Conservation (phyloP, 2,113 vertebrate genomes). For the Aplodontia rufa region DNA sequence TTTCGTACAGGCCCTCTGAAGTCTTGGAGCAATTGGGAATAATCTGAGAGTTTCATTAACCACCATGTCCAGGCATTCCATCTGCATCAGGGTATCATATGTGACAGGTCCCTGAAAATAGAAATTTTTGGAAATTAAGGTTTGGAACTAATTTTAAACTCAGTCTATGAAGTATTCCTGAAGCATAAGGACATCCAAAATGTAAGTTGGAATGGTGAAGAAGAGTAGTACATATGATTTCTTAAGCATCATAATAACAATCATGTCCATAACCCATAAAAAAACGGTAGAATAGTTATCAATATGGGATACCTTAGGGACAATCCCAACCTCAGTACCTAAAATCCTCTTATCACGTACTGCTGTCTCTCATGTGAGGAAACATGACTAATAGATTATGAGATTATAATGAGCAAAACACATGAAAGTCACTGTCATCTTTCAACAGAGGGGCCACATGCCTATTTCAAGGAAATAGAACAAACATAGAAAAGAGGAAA, state of each 20-base stretch:
- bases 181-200: background rate
- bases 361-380: background rate
- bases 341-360: rapidly evolving
- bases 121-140: background rate
- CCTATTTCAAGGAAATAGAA: background rate
- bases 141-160: background rate
- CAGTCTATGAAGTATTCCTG: background rate
- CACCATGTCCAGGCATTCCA: conserved; percentile 91
- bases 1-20: conserved; percentile 90
- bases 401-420: background rate
- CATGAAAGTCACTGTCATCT: background rate
- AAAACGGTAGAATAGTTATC: background rate
- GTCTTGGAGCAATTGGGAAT: conserved; percentile 77
- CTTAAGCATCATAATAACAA: background rate
- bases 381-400: background rate
- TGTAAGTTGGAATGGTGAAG: background rate
- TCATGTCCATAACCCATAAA: background rate
- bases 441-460: background rate
- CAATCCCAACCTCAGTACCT: background rate
- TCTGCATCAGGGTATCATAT: conserved; percentile 83
- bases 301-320: background rate
- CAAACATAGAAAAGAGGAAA: background rate
- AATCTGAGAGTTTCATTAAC: conserved; percentile 88
- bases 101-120: conserved; percentile 79
- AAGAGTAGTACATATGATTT: too few species aligned